Evolutionary conservation across 2,888 invertebrate genomes (phyloP).

Genomic region (Standfussiana lucernea): DNA sequence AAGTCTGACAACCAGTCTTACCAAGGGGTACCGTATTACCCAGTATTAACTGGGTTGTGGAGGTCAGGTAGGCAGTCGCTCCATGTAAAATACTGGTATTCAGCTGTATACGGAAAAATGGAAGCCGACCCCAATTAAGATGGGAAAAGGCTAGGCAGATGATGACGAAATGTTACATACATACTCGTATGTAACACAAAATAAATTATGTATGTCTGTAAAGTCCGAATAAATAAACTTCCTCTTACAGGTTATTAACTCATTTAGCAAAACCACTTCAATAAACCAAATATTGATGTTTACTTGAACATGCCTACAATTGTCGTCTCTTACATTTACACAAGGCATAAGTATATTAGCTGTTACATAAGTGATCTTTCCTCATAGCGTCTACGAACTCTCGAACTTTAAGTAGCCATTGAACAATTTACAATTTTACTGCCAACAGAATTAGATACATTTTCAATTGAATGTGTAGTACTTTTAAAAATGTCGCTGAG

Average conservation of each 20-base stretch:
- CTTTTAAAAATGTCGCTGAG: slow-evolving; percentile 59
- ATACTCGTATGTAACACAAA: not conserved
- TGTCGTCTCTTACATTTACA: slow-evolving; percentile 47
- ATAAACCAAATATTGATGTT: slow-evolving; percentile 24
- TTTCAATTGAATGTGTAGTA: slow-evolving; percentile 17
- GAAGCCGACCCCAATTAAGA: too few relatives aligned
- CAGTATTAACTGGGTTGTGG: too few relatives aligned
- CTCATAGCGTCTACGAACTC: slow-evolving; percentile 59
- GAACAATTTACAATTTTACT: slow-evolving; percentile 51
- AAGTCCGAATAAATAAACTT: not conserved
- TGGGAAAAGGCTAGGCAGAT: too few relatives aligned
- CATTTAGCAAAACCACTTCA: not conserved
- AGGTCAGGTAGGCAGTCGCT: too few relatives aligned
- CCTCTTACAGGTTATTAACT: not conserved
- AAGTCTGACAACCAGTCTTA: too few relatives aligned
- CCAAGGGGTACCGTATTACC: too few relatives aligned
- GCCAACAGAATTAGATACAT: slow-evolving; percentile 24
- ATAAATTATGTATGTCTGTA: not conserved
- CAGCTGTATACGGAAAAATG: too few relatives aligned
- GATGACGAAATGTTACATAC: not conserved
- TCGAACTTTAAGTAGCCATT: slow-evolving; percentile 57
- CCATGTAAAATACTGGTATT: too few relatives aligned
- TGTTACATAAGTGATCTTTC: slow-evolving; percentile 63
- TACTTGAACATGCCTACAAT: slow-evolving; percentile 21
- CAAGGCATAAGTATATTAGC: slow-evolving; percentile 46